These are phyloP conservation scores for Pangasianodon gigas DNA, from an alignment of 2,113 vertebrate species.

Conservation along the genomic window DNA sequence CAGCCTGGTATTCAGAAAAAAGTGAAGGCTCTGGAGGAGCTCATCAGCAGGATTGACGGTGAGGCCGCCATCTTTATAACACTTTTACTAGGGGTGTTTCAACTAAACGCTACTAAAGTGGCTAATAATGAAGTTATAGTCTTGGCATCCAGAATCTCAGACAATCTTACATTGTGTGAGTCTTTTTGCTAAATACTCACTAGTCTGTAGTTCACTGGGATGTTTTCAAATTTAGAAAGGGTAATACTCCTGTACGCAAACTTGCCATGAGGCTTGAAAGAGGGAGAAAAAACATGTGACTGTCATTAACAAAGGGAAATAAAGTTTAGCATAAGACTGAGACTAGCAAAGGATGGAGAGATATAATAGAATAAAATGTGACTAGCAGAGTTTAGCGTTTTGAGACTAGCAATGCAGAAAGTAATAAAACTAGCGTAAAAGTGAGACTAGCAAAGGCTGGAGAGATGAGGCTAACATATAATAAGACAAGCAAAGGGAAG, in stretches of 20 bases:
- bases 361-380: not conserved
- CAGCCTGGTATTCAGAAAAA: slow-evolving; percentile 99
- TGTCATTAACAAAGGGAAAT: not conserved
- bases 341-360: not conserved
- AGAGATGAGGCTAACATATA: not conserved
- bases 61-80: slow-evolving; percentile 53
- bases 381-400: not conserved
- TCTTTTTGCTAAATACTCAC: not conserved
- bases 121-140: not conserved
- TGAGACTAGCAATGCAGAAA: not conserved
- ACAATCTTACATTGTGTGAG: not conserved
- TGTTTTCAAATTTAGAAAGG: not conserved
- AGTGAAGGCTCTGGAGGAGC: slow-evolving; percentile 95
- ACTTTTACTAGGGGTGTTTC: not conserved
- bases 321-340: not conserved
- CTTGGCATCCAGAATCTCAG: not conserved
- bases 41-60: slow-evolving; percentile 97
- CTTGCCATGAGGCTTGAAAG: not conserved
- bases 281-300: not conserved
- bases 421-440: not conserved
- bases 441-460: not conserved
- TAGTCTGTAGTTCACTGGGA: not conserved
- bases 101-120: not conserved
- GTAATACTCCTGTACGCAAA: not conserved
- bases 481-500: not conserved